Percentiles rank a stretch among this genome's conserved stretches.
Conservation (phyloP, 2,113 vertebrate genomes). For the Lampris incognitus region DNA sequence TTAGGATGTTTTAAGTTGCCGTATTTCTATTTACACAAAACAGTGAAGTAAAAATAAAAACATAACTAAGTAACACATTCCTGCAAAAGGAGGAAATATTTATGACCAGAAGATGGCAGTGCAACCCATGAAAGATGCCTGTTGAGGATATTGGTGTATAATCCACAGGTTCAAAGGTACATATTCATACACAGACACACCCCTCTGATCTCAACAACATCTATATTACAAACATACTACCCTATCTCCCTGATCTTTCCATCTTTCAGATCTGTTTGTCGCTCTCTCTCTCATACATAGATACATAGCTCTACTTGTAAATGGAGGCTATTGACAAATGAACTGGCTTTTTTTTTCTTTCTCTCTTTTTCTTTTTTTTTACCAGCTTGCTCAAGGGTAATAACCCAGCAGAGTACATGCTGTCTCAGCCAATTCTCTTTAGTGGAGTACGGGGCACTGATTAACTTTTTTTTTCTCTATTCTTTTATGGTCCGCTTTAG, state of each 20-base stretch:
- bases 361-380: neutral
- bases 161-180: neutral
- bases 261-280: conserved; percentile 3
- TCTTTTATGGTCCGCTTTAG: conserved; percentile 59
- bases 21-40: neutral
- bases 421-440: conserved; percentile 30
- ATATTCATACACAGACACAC: neutral
- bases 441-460: conserved; percentile 57
- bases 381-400: conserved; percentile 40
- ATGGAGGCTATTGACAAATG: conserved; percentile 11
- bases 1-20: too few species aligned
- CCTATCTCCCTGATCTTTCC: conserved; percentile 24
- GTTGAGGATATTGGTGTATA: neutral
- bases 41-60: neutral
- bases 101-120: conserved; percentile 73
- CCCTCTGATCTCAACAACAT: neutral
- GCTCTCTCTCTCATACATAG: conserved; percentile 5
- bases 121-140: conserved; percentile 52
- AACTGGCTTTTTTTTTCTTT: neutral
- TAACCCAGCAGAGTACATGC: conserved; percentile 32
- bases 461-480: conserved; percentile 62
- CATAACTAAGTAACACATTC: neutral
- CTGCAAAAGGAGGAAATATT: conserved; percentile 2
- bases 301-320: neutral
- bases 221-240: conserved; percentile 26